Base-by-base conservation (phyloP, 2,113 vertebrate species). In the Anarrhichthys ocellatus region DNA sequence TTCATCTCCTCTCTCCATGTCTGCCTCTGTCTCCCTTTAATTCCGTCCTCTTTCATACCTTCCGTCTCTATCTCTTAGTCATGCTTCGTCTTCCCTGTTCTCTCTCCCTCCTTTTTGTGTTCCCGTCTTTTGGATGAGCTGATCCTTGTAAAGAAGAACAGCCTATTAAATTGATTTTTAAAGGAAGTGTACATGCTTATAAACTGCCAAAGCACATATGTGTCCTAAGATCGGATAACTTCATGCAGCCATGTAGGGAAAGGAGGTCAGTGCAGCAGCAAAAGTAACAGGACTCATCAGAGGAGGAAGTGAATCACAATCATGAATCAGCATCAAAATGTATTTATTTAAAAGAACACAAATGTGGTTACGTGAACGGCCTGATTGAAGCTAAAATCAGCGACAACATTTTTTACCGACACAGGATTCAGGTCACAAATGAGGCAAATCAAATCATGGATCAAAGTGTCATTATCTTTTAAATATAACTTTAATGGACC, bases 1-100 rank as follows among this genome's bases (percentile, higher is more conserved):
- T 87, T 88, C 82, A 83, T 89, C 80, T 87, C 80, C 42, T 52
- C 62, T 61, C 65, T 66, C 59, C 56, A 54, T 64, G 14, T 56
- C 69, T 78, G 40, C n/a, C 80, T 50, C 48, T 76, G 38, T 58
- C 44, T 78, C 27, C 1, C 62, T 29, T 29, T 61, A 48, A 79
- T 77, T 79, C 81, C 56, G 32, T 76, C 64, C 54, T 50, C 20
- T 79, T 44, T 59, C 42, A 62, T 73, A 61, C 34, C 65, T 64
- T 80, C 79, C 11, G 6, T 78, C 46, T 75, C 76, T 46, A 38
- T 72, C 65, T 66, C 76, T 66, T 29, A 61, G 38, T 80, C 58
- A 34, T 52, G 65, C 62, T 72, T 79, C 61, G 15, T 77, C 61
- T n/a, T 44, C 22, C 38, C 78, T 72, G 40, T 74, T 76, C 76